phyloP scores from a whole-genome alignment of 2,113 vertebrate genomes.

The Calonectris borealis region DNA sequence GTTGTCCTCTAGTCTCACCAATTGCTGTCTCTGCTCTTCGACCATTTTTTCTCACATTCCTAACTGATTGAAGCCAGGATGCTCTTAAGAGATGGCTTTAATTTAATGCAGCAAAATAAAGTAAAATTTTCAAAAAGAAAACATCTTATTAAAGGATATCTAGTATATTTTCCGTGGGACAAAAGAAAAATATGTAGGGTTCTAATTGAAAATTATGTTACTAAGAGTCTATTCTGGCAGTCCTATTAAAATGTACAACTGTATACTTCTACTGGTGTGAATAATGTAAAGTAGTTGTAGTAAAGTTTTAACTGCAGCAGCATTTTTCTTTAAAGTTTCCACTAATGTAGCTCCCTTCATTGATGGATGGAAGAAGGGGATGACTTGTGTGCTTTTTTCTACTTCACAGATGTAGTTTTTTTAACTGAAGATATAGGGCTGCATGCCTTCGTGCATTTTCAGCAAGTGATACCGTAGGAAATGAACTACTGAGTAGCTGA shows the following conservation, averaged over 20 bases:
- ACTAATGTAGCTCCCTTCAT: neutral
- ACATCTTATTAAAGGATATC: neutral
- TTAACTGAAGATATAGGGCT: neutral
- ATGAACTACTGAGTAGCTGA: neutral
- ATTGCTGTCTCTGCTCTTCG: neutral
- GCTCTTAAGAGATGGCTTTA: neutral
- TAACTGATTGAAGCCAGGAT: neutral
- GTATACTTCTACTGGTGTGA: neutral
- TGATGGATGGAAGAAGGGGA: neutral
- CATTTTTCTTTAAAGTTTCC: neutral
- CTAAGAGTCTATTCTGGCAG: neutral
- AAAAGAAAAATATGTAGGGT: neutral
- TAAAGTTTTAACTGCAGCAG: neutral
- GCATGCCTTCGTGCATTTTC: neutral
- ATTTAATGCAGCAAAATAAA: neutral
- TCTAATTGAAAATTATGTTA: neutral
- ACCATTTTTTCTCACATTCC: neutral
- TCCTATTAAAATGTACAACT: neutral
- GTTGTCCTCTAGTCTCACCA: neutral
- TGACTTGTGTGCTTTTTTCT: neutral
- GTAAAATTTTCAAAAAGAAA: neutral
- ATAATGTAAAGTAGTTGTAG: neutral
- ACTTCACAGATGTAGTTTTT: neutral
- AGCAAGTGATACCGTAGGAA: neutral
- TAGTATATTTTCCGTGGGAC: neutral